Evolutionary conservation across 2,797 vertebrate species (phyloP), one percentile per base, ranked within the genome.

Genomic region (Tokudaia tokunoshimensis): DNA sequence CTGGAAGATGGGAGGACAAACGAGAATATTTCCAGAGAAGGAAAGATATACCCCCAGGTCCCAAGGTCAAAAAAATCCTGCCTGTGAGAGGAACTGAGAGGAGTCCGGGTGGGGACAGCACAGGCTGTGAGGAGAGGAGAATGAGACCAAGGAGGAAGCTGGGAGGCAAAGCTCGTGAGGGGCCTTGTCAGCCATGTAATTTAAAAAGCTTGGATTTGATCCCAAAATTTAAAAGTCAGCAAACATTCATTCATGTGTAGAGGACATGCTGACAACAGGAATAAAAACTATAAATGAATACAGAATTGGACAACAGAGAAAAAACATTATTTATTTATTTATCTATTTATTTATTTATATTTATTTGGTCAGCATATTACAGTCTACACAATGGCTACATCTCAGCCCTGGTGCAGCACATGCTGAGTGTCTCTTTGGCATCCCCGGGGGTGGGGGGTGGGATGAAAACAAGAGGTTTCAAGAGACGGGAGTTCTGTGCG

Each of bases 191-290:
- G 63, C 47, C 80, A 44, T 74, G 81, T 90, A n/a, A 96, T 88
- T 87, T 72, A 15, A 86, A 80, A 80, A 79, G 50, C 74, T 92
- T 95, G 75, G 92, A 82, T 78, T 95, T 94, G 83, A 89, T 94
- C 37, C 83, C 75, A 41, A 26, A 47, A 89, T 95, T 79, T 84
- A 61, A 79, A 97, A 95, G 83, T 94, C 94, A 84, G 75, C 74
- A 95, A 94, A 78, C 76, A 85, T 78, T 41, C 91, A 93, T 82
- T 94, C 94, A 50, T 89, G 55, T 70, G 67, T 75, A 70, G 84
- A 90, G 52, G 81, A 92, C 55, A 61, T 79, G 41, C 47, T 83
- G 92, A 95, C 75, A 87, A 55, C 22, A 63, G 89, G 95, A 94
- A 91, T 81, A 50, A 84, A 97, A 94, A 31, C 59, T 55, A 26